A percentile compares a stretch with the other conserved stretches of the same genome.
These are phyloP conservation scores for Corythaixoides concolor DNA, from an alignment of 2,113 vertebrate species.

Conservation along the genomic window DNA sequence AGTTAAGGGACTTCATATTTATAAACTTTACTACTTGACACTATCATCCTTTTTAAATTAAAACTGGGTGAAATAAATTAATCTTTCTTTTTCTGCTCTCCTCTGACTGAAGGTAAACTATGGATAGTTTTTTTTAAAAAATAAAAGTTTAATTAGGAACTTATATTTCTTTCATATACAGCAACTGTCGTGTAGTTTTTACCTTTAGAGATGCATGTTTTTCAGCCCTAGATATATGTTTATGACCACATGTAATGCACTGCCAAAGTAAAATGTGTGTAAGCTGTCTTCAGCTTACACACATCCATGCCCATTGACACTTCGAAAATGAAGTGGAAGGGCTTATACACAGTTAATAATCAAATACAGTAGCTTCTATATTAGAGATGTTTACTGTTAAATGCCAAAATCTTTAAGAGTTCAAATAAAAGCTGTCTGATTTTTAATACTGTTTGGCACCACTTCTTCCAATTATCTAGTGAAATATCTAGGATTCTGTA, in stretches of 20 bases:
- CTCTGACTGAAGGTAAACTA: background rate
- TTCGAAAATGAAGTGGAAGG: background rate
- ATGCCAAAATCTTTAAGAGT: background rate
- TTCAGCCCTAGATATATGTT: background rate
- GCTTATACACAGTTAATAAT: background rate
- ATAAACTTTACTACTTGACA: background rate
- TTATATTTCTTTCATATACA: background rate
- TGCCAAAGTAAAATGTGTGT: background rate
- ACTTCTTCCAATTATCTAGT: background rate
- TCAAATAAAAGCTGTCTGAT: background rate
- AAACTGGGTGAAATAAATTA: background rate
- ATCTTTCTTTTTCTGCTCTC: background rate
- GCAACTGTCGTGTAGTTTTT: background rate
- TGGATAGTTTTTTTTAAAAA: too few species aligned
- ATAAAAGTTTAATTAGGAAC: background rate
- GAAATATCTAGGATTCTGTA: background rate
- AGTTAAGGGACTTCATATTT: conserved; percentile 2
- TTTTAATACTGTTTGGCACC: background rate
- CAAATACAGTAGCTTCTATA: background rate
- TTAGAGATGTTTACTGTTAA: background rate
- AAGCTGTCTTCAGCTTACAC: background rate
- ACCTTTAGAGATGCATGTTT: background rate
- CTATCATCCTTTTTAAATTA: background rate
- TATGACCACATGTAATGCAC: background rate
- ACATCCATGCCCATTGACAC: background rate